Evolutionary conservation across 2,113 vertebrate species (phyloP), one percentile per base, ranked within the genome.

Genomic region (Petromus typicus): DNA sequence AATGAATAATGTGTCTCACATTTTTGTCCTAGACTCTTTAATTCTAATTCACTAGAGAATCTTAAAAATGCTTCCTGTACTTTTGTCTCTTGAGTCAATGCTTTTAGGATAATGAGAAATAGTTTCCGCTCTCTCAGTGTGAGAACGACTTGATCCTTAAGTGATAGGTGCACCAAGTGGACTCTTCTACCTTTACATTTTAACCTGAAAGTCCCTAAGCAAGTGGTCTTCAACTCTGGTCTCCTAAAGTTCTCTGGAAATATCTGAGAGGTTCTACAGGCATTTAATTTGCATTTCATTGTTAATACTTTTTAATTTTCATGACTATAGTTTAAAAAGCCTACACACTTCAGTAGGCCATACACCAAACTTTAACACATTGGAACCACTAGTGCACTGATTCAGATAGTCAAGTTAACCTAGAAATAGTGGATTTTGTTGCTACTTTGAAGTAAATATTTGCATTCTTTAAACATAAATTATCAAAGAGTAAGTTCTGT

Each of bases 161-260:
- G 18, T 71, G 57, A 23, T 30, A 75, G 63, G 18, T 64, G 16
- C 23, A 75, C 34, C 45, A n/a, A 86, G 32, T 61, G 61, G 23
- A 61, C 89, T 54, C 61, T 86, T 43, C 85, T 71, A 71, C 43
- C 54, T 91, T 96, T 91, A 48, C 61, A 37, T 91, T 94, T 89
- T 86, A 90, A 89, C 67, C 79, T 93, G 54, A 17, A 69, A 79
- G 32, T 40, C 45, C 32, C 18, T 22, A 23, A 79, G 32, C 22
- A 13, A 82, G 32, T 40, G 34, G n/a, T 84, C 54, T 93, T 95
- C 79, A 66, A 91, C 51, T 85, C 69, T 66, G 37, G 8, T 86
- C 37, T 89, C 2, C 3, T 45, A 51, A 86, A 71, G 45, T 82
- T 82, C 27, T 73, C 61, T 92, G 43, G 64, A 83, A 59, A 83